Base-by-base conservation (phyloP, 1,140 invertebrate species). In the Heliconius congener region DNA sequence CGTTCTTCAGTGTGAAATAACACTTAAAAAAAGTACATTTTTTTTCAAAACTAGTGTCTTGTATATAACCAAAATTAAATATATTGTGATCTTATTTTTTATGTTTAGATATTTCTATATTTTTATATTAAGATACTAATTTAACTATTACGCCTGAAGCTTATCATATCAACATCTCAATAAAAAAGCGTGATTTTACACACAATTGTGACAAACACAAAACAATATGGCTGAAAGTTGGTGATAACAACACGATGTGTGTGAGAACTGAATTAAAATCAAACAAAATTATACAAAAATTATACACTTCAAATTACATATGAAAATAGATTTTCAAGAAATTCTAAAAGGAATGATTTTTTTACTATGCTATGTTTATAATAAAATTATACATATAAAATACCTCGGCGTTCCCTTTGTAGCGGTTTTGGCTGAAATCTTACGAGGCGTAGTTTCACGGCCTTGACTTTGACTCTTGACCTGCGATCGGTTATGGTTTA, bases 361-460 rank as follows among this genome's bases (percentile, higher is more conserved):
- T 60, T 23, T 27, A 71, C 19, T 37, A 39, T 39, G 30, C 30
- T 42, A 72, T 19, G 34, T 37, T 3, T 72, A 39, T 19, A 72
- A 19, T 39, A 37, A n/a, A 39, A 19, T 39, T 39, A 72, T 39
- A 72, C 37, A 72, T 42, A 46, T 66, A 88, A 87, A 89, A 81
- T 92, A 95, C 94, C 93, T 94, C 78, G 91, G 84, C 73, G 87
- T 84, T 77, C 92, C 93, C 74, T 95, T 95, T 19, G 88, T 91
- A 8, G 91, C 90, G 1, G 83, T 89, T 87, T 95, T 95, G 16
- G 93, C 90, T 1, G 93, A 94, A 8, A 95, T 85, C 83, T 95
- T 95, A 66, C 94, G 88, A n/a, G 94, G 94, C 8, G 94, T 95
- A 6, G 87, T 84, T 75, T 95, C 91, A 50, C 94, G 86, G 2